phyloP scores from a whole-genome alignment of 2,888 invertebrate genomes.

The Bombyx huttoni region DNA sequence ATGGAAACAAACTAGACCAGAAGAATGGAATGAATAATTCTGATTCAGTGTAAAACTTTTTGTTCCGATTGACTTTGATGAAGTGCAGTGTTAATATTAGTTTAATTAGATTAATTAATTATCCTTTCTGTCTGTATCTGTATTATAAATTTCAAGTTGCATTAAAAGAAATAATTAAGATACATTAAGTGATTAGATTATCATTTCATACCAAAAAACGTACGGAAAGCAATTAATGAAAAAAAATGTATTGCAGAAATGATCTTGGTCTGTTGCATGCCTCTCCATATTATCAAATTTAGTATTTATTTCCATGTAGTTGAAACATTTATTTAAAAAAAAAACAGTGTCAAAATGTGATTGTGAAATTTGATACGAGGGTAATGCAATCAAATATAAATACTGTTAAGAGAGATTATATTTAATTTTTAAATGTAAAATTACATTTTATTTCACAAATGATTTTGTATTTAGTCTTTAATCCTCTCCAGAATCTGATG shows the following conservation, averaged over 20 bases:
- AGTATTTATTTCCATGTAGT: constrained; percentile 19
- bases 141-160: no score
- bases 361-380: constrained; percentile 22
- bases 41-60: constrained; percentile 59
- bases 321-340: constrained; percentile 15
- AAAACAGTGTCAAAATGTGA: constrained; percentile 26
- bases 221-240: constrained; percentile 15
- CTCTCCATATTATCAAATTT: not conserved
- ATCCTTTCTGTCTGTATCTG: constrained; percentile 1
- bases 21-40: constrained; percentile 80
- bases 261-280: not conserved
- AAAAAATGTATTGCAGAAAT: constrained; percentile 7
- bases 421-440: constrained; percentile 44
- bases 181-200: constrained; percentile 28
- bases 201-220: constrained; percentile 36
- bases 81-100: constrained; percentile 29
- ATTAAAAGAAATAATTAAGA: constrained; percentile 3
- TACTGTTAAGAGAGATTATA: constrained; percentile 43
- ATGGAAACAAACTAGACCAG: constrained; percentile 89
- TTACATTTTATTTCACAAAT: constrained; percentile 51
- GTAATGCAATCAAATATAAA: constrained; percentile 38
- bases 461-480: constrained; percentile 22
- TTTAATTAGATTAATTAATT: constrained; percentile 22
- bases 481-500: constrained; percentile 57
- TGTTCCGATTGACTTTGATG: constrained; percentile 11